Conservation (phyloP, 2,113 vertebrate species). For the Chamaetylas fuelleborni region DNA sequence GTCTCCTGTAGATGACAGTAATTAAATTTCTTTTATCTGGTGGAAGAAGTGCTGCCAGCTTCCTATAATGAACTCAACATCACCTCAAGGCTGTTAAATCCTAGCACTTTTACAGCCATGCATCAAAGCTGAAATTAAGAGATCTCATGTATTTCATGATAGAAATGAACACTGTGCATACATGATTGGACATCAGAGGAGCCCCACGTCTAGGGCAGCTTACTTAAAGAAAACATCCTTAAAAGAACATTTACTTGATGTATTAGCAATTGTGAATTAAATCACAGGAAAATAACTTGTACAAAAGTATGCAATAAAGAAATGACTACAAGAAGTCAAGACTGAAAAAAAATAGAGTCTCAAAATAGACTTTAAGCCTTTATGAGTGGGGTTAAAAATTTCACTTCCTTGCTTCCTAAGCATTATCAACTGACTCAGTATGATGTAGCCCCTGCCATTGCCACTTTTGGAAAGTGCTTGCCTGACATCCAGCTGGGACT, state of each 20-base stretch:
- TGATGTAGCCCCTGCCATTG: background rate
- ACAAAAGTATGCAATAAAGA: background rate
- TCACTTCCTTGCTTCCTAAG: background rate
- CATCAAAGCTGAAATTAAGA: conserved; percentile 56
- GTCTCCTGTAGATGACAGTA: conserved; percentile 46
- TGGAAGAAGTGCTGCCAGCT: conserved; percentile 21
- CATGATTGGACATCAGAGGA: background rate
- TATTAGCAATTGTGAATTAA: background rate
- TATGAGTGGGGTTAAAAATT: background rate
- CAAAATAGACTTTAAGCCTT: background rate
- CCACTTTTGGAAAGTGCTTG: background rate
- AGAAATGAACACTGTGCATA: background rate
- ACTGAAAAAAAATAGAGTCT: background rate
- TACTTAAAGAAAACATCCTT: background rate
- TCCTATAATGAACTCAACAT: conserved; percentile 51
- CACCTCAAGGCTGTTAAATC: conserved; percentile 58
- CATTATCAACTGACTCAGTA: background rate
- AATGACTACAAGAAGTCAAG: background rate
- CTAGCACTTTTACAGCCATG: conserved; percentile 21
- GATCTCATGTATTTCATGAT: conserved; percentile 31
- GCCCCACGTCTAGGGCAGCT: background rate
- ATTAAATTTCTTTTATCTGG: conserved; percentile 68
- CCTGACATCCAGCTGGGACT: background rate
- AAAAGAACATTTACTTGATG: background rate
- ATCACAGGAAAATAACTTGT: background rate